A percentile compares a stretch with the other conserved stretches of the same genome.
Conservation (phyloP, 2,797 vertebrate genomes). For the Liasis olivaceus region DNA sequence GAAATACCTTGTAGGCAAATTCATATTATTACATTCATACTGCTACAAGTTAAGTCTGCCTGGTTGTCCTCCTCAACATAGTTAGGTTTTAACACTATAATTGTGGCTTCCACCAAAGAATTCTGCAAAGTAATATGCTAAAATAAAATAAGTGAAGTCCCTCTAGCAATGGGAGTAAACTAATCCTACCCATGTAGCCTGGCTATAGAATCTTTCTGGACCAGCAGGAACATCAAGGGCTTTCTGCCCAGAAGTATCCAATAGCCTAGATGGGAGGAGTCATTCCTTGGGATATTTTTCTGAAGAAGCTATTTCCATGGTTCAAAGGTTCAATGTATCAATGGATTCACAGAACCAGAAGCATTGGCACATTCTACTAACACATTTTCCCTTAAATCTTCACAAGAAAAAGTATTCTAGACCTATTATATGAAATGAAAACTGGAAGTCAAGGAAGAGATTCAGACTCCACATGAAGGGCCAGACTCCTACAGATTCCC, state of each 20-base stretch:
- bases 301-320: neutral
- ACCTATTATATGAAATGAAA: neutral
- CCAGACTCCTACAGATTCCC: no score
- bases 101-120: neutral
- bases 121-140: neutral
- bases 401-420: no score
- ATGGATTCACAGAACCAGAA: no score
- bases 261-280: neutral
- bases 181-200: neutral
- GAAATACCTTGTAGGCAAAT: neutral
- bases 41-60: neutral
- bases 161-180: neutral
- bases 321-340: no score
- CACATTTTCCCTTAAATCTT: no score
- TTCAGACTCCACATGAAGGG: neutral
- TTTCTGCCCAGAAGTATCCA: neutral
- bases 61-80: neutral
- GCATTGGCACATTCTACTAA: no score
- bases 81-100: neutral
- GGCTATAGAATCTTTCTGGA: neutral
- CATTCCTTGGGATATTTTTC: neutral
- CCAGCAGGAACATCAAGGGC: neutral
- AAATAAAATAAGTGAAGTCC: neutral
- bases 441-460: neutral
- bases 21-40: neutral